Conservation (phyloP, 2,797 vertebrate genomes). For the Manis pentadactyla region DNA sequence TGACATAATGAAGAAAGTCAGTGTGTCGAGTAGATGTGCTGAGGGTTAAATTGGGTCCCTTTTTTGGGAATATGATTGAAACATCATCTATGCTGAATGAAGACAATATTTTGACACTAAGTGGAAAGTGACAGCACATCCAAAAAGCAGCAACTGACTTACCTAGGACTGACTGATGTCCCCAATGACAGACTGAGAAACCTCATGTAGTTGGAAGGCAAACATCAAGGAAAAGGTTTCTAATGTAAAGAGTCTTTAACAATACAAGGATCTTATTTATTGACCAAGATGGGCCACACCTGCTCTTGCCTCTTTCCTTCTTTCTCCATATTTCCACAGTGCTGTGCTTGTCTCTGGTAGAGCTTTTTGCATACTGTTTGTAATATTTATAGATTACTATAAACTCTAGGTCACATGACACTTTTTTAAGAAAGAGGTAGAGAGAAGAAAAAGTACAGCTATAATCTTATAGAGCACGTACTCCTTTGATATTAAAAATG, state of each 20-base stretch:
- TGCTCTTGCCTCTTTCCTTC: background rate
- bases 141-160: background rate
- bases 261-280: background rate
- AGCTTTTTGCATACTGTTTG: background rate
- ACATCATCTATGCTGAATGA: background rate
- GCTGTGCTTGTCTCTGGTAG: background rate
- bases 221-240: background rate
- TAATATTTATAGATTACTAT: background rate
- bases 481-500: background rate
- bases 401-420: background rate
- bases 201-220: background rate
- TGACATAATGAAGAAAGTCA: background rate
- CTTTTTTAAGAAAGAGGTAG: background rate
- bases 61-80: background rate
- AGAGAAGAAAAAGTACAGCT: background rate
- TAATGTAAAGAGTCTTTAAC: background rate
- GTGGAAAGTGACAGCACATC: background rate
- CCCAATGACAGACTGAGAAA: background rate
- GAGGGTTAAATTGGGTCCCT: conserved; percentile 2
- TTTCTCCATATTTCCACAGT: background rate
- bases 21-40: background rate
- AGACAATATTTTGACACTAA: background rate
- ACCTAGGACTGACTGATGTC: background rate
- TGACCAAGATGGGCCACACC: background rate
- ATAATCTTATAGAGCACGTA: background rate